Percentiles rank a stretch among this genome's conserved stretches.
These are phyloP conservation scores for Atethmia centrago DNA, from an alignment of 2,888 invertebrate genomes.

Conservation along the genomic window DNA sequence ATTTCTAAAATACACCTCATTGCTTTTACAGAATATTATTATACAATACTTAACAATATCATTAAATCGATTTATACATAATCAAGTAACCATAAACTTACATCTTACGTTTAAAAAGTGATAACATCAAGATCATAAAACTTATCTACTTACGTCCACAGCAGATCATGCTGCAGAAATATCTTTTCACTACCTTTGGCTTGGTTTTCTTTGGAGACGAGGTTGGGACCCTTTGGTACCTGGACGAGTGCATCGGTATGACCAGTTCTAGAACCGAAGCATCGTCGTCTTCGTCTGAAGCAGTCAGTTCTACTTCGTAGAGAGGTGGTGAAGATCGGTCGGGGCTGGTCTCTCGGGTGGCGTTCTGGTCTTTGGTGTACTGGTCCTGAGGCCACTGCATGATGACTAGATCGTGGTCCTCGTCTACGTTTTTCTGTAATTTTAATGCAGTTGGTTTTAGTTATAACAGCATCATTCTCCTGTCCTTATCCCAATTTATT, in stretches of 20 bases:
- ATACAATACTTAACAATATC: conserved; percentile 39
- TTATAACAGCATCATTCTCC: too few species aligned
- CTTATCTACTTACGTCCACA: conserved; percentile 76
- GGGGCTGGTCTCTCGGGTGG: conserved; percentile 45
- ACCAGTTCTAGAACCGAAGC: conserved; percentile 84
- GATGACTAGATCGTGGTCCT: conserved; percentile 56
- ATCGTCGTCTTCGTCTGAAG: conserved; percentile 87
- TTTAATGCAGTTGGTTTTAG: neutral
- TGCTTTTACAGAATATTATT: conserved; percentile 19
- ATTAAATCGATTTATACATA: conserved; percentile 28
- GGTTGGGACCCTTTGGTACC: conserved; percentile 79
- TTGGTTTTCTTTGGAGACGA: conserved; percentile 75
- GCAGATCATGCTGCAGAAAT: conserved; percentile 73
- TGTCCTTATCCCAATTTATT: too few species aligned
- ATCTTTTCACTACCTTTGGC: conserved; percentile 65
- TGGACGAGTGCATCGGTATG: conserved; percentile 80
- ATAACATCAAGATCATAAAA: conserved; percentile 61
- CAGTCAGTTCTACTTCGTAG: conserved; percentile 85
- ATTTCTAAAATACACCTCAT: conserved; percentile 25
- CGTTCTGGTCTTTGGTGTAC: conserved; percentile 46
- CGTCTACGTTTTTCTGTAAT: conserved; percentile 51
- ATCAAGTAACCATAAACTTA: conserved; percentile 8
- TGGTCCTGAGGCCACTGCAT: conserved; percentile 54
- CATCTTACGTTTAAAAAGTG: conserved; percentile 32
- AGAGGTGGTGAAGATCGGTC: conserved; percentile 82